A percentile compares a stretch with the other conserved stretches of the same genome.
Evolutionary conservation across 92 coral and sea anemone genomes (phyloP).

Genomic region (Epizoanthus rinbou): DNA sequence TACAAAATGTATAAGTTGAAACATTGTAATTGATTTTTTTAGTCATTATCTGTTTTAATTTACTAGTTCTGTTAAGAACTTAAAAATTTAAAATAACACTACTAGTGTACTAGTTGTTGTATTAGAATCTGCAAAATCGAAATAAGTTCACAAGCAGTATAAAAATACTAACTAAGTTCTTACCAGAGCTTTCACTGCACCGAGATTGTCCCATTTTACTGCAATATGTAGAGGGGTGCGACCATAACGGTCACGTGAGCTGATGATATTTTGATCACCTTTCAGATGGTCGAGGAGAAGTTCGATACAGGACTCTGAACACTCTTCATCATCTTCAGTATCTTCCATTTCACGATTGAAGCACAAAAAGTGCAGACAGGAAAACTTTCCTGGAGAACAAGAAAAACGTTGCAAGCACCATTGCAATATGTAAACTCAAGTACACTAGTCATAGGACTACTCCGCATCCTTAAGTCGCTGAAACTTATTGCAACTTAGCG

Average conservation of each 20-base stretch:
- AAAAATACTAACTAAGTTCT: background rate
- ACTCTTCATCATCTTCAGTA: conserved; percentile 30
- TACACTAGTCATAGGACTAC: no score
- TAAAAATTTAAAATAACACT: no score
- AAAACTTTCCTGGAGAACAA: conserved; percentile 58
- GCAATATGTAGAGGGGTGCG: conserved; percentile 88
- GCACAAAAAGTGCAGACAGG: conserved; percentile 76
- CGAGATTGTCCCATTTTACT: conserved; percentile 58
- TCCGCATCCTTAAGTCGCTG: no score
- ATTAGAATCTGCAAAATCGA: no score
- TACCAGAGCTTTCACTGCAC: conserved; percentile 75
- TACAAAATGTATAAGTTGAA: no score
- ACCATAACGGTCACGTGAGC: conserved; percentile 71
- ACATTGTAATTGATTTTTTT: no score
- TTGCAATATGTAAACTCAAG: background rate
- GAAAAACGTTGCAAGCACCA: background rate
- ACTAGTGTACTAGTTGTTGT: no score
- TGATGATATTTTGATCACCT: conserved; percentile 48
- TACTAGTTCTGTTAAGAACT: no score
- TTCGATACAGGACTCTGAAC: conserved; percentile 26
- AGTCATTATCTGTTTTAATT: no score
- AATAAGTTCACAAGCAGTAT: no score
- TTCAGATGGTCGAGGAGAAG: conserved; percentile 42
- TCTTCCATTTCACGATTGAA: conserved; percentile 33
- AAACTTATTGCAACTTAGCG: no score